A percentile compares a stretch with the other conserved stretches of the same genome.
Evolutionary conservation across 2,797 vertebrate species (phyloP).

Genomic region (Furcifer pardalis): DNA sequence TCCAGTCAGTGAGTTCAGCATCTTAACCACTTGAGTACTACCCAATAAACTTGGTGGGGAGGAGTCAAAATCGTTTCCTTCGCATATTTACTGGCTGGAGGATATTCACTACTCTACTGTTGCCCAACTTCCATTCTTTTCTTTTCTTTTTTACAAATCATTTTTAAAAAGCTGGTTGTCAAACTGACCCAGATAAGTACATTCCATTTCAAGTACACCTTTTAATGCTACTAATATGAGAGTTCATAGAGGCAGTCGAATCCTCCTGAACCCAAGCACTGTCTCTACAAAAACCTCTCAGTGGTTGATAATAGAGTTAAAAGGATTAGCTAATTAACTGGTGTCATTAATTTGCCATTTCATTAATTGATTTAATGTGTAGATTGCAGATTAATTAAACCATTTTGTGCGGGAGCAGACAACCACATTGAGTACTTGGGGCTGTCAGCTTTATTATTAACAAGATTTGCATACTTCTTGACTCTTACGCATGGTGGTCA

Average conservation of each 20-base stretch:
- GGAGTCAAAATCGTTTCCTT: not conserved
- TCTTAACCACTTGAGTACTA: too few relatives aligned
- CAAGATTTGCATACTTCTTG: conserved; percentile 10
- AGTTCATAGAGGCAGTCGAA: not conserved
- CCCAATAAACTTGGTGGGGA: not conserved
- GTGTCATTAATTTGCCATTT: conserved; percentile 25
- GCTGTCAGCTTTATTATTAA: conserved; percentile 20
- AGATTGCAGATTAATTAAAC: conserved; percentile 31
- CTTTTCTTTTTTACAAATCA: not conserved
- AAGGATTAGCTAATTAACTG: conserved; percentile 39
- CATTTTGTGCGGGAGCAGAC: conserved; percentile 1
- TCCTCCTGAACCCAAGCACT: not conserved
- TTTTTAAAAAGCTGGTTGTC: not conserved
- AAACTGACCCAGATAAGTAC: not conserved
- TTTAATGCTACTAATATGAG: not conserved
- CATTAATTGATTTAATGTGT: not conserved
- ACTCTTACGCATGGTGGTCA: not conserved
- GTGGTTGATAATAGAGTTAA: conserved; percentile 26
- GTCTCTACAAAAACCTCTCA: conserved; percentile 12
- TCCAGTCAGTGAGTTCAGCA: too few relatives aligned
- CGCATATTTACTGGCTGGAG: not conserved
- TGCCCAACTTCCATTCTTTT: not conserved
- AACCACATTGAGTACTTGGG: conserved; percentile 21
- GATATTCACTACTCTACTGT: not conserved
- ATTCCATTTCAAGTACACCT: not conserved